Evolutionary conservation across 2,113 vertebrate species (phyloP), one percentile per base, ranked within the genome.

Genomic region (Camarhynchus parvulus): DNA sequence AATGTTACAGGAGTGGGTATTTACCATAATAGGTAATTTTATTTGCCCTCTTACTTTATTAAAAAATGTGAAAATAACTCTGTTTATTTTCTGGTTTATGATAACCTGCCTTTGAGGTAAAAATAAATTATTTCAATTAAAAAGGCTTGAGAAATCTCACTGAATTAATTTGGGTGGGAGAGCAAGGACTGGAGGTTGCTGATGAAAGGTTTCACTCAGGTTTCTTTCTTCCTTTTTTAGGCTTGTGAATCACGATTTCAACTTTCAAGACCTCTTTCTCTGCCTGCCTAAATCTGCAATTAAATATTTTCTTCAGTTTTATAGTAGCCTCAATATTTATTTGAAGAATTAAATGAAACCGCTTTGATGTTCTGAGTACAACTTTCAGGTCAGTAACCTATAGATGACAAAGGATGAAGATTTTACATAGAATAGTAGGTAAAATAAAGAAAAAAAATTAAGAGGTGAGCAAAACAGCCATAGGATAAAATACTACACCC

Each of bases 171-270:
- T 90, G 83, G 66, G 85, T 94, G 83, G 86, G 80, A 93, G 77
- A 84, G 31, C 39, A 96, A 76, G 89, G 94, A 92, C 66, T 76
- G 92, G 89, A 95, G 89, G 96, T 11, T 92, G 95, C 66, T 95
- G 87, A 91, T 15, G 69, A 89, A 91, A 94, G 87, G 69, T 87
- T 94, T 95, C 24, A 78, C 33, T 89, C 55, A 42, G 39, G 52
- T 67, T 92, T 90, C 35, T 69, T 67, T 76, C 52, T 81, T 76
- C 63, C 69, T 89, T 83, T 97, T 89, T 94, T 64, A 87, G 86
- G 56, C 31, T 87, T 87, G 35, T 95, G 95, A 94, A 84, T 91
- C 74, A 84, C 68, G 81, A 91, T 59, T 89, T 91, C 73, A 84
- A 46, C 52, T 94, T 95, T 80, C 20, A 46, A 92, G 92, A 94